Conservation (phyloP, 2,888 invertebrate genomes). For the Octodonta nipae region DNA sequence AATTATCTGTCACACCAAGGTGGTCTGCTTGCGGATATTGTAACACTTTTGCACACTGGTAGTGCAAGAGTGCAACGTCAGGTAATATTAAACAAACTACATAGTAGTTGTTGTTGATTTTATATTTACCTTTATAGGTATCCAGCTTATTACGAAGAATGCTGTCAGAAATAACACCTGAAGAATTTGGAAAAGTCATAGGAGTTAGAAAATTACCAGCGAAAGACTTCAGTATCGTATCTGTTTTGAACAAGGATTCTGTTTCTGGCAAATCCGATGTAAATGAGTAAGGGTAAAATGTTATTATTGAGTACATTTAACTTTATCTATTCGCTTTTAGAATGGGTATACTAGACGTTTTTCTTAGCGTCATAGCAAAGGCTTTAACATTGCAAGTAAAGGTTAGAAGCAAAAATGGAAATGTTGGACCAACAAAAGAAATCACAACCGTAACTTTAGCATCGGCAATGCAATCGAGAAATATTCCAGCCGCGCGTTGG, state of each 20-base stretch:
- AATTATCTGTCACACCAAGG: slow-evolving; percentile 82
- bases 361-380: slow-evolving; percentile 82
- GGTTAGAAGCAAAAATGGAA: slow-evolving; percentile 49
- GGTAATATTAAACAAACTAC: slow-evolving; percentile 34
- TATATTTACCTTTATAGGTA: slow-evolving; percentile 41
- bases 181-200: slow-evolving; percentile 63
- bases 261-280: slow-evolving; percentile 40
- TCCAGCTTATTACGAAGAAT: slow-evolving; percentile 76
- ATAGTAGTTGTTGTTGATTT: slow-evolving; percentile 2
- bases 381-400: slow-evolving; percentile 82
- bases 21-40: slow-evolving; percentile 68
- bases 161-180: slow-evolving; percentile 78
- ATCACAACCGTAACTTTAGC: slow-evolving; percentile 46
- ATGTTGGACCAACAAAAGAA: slow-evolving; percentile 36
- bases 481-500: slow-evolving; percentile 51
- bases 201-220: slow-evolving; percentile 59
- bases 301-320: not conserved
- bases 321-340: slow-evolving; percentile 29
- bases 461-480: slow-evolving; percentile 45
- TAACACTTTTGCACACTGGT: slow-evolving; percentile 81
- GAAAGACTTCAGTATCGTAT: slow-evolving; percentile 61
- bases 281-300: slow-evolving; percentile 22
- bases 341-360: slow-evolving; percentile 73
- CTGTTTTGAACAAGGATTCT: slow-evolving; percentile 40
- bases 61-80: slow-evolving; percentile 90